These are phyloP conservation scores for Poecile montanus DNA, from an alignment of 2,797 vertebrate genomes.

Conservation along the genomic window DNA sequence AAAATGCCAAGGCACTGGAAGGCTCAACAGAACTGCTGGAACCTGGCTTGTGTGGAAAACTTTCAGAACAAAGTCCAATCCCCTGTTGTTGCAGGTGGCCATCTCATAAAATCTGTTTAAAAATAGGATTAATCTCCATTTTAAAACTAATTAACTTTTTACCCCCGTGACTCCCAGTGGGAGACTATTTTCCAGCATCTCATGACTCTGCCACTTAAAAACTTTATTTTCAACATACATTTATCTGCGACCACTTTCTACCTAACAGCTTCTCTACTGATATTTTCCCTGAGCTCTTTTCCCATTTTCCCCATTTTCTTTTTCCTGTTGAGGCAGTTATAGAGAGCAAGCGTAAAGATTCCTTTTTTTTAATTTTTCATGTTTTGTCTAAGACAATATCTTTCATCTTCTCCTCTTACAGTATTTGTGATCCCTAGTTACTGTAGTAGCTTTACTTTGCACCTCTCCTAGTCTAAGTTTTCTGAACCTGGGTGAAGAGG, in stretches of 20 bases:
- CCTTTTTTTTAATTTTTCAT: too few species aligned
- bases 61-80: not conserved
- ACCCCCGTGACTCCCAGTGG: not conserved
- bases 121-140: conserved; percentile 45
- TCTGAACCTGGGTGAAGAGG: not conserved
- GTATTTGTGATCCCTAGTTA: not conserved
- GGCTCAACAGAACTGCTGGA: not conserved
- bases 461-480: not conserved
- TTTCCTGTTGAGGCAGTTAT: not conserved
- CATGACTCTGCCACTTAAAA: not conserved
- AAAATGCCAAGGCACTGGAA: not conserved
- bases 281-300: not conserved
- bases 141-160: conserved; percentile 65
- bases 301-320: not conserved
- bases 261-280: not conserved
- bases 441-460: not conserved
- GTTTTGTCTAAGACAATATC: not conserved
- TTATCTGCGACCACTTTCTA: not conserved
- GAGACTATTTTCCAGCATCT: not conserved
- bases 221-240: not conserved
- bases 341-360: not conserved
- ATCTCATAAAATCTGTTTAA: conserved; percentile 6
- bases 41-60: not conserved
- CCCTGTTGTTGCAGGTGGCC: conserved; percentile 36
- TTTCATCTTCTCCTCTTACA: not conserved